Evolutionary conservation across 2,888 invertebrate species (phyloP), one percentile per base, ranked within the genome.

Genomic region (Xylota sylvarum): DNA sequence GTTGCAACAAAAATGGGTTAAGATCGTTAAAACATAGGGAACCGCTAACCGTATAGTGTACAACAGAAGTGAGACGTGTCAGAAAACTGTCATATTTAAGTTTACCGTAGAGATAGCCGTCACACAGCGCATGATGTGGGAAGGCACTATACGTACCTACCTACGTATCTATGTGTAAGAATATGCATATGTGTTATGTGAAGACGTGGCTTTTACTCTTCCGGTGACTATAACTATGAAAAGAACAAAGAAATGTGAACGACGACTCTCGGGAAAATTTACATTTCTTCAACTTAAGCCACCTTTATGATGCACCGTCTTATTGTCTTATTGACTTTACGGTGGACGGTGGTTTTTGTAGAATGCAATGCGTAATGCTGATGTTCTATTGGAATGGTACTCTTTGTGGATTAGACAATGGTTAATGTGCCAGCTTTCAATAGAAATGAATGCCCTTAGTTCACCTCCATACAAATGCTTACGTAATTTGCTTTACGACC

Each of bases 61-160:
- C 52, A 84, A 74, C 79, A 84, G 79, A 80, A 79, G 74, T 79
- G 74, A 69, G 55, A 84, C 74, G 79, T 79, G 74, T 84, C 69
- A 74, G 40, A 74, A 74, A 74, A 79, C 30, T 79, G 73, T 69
- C 79, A 84, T 62, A 32, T 73, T 55, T 73, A 32, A 60, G 64
- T 72, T 48, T 52, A 19, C 40, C 52, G 48, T 60, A 27, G 4
- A 35, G 48, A 46, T n/a, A 6, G 43, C 55, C 56, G 32, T 52
- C 32, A 70, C 35, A 52, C 37, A 14, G 30, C 55, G 62, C 14
- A 35, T 19, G 55, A 50, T 55, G 62, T 69, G 81, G 77, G 58
- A 58, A 77, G 70, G 6, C 23, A 23, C 23, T 23, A 1, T 48
- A 46, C 14, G 12, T n/a, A n/a, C n/a, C n/a, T n/a, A n/a, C n/a